Base-by-base conservation (phyloP, 2,113 vertebrate genomes). In the Riparia riparia region DNA sequence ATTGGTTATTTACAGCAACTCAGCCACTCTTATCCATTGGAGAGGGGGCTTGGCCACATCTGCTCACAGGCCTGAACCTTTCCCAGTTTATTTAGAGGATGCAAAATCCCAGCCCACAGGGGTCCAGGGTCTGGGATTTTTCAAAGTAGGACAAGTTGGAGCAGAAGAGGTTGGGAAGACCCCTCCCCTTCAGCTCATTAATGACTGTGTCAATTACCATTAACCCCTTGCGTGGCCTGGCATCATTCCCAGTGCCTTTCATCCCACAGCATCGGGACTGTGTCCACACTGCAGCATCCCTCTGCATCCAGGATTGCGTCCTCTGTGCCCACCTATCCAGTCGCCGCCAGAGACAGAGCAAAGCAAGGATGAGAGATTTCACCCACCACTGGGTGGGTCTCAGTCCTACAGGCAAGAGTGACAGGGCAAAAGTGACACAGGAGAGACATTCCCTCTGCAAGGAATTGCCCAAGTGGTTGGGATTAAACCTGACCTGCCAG, bases 11-110 rank as follows among this genome's bases (percentile, higher is more conserved):
- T 3, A 47, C 58, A 73, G 50, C 45, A 71, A 17, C 0, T 0
- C 32, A 60, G 54, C 53, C 44, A 41, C 0, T 0, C 17, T 93
- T 0, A 0, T 47, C 57, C 82, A 34, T 2, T 7, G 64, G 20
- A 76, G 32, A 2, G 0, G 10, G 32, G 9, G 28, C 53, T 56
- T 80, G 90, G 66, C 31, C 70, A 37, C 61, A n/a, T 68, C 77
- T 56, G 18, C 44, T 87, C 73, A 64, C 60, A 78, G 74, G 44
- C 20, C 73, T 87, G 61, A 91, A 82, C 25, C 22, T 63, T 78
- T 82, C 89, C 53, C 70, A 51, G 29, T 90, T 79, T 41, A 88
- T 90, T 74, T 44, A 79, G 74, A 29, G 68, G 61, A 79, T 66
- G 73, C 39, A 82, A 91, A 87, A 66, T 39, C 60, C 51, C 73